A percentile compares a stretch with the other conserved stretches of the same genome.
phyloP scores from a whole-genome alignment of 2,888 invertebrate species.

The Chymomyza procnemis region DNA sequence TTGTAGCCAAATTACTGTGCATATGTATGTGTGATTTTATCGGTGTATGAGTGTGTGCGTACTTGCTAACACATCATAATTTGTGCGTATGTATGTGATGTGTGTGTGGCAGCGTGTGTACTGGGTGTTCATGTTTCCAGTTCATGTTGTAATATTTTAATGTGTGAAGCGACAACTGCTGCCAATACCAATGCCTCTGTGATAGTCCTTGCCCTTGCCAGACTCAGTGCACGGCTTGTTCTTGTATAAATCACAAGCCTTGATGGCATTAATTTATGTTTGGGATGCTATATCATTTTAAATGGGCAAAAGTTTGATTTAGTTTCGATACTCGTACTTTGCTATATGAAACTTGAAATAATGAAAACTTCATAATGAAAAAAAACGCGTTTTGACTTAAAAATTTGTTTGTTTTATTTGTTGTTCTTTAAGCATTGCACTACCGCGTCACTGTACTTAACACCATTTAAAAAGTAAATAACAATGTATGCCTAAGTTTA shows the following conservation, averaged over 20 bases:
- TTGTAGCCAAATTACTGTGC: not conserved
- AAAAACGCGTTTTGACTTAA: too few relatives aligned
- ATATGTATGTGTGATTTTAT: slow-evolving; percentile 13
- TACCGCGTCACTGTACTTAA: too few relatives aligned
- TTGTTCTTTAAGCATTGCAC: too few relatives aligned
- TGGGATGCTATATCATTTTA: slow-evolving; percentile 52
- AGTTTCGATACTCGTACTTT: not conserved
- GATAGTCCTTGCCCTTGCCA: not conserved
- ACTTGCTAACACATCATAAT: slow-evolving; percentile 65
- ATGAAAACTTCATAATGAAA: too few relatives aligned
- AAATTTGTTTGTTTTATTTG: too few relatives aligned
- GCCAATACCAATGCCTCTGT: slow-evolving; percentile 53
- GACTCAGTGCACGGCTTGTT: not conserved
- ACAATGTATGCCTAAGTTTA: too few relatives aligned
- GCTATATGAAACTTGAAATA: too few relatives aligned
- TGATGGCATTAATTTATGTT: slow-evolving; percentile 57
- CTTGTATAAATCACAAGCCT: slow-evolving; percentile 56
- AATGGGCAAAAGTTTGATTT: slow-evolving; percentile 26
- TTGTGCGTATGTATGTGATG: slow-evolving; percentile 46
- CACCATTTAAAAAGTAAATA: too few relatives aligned
- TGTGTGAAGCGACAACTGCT: slow-evolving; percentile 71
- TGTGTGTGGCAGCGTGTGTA: slow-evolving; percentile 17
- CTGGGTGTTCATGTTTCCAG: slow-evolving; percentile 61
- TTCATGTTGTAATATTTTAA: slow-evolving; percentile 71
- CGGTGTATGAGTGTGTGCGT: slow-evolving; percentile 17